Conservation (phyloP, 2,888 invertebrate species). For the Apodemia zela region DNA sequence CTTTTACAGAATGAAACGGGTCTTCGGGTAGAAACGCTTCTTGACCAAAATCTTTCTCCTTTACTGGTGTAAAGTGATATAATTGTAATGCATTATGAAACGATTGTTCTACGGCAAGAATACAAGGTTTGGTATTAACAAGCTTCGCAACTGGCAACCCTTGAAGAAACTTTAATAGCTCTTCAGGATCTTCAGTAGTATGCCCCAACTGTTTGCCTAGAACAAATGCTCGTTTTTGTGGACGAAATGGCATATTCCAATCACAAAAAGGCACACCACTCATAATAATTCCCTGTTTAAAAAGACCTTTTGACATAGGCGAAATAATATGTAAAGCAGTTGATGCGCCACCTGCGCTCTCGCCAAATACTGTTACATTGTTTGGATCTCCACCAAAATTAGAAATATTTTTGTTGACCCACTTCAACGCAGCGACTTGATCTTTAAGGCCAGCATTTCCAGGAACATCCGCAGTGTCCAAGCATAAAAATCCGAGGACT, state of each 20-base stretch:
- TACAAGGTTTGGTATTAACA: too few relatives aligned
- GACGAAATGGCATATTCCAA: conserved; percentile 43
- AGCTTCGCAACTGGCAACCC: too few relatives aligned
- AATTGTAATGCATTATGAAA: too few relatives aligned
- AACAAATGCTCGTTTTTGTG: conserved; percentile 42
- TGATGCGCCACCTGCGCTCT: conserved; percentile 47
- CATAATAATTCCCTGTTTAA: conserved; percentile 79
- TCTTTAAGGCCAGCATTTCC: conserved; percentile 4
- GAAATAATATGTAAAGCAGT: conserved; percentile 47
- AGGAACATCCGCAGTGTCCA: neutral
- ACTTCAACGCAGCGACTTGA: conserved; percentile 4
- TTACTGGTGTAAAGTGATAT: too few relatives aligned
- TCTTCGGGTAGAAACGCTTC: too few relatives aligned
- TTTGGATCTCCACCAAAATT: conserved; percentile 9
- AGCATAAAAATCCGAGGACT: conserved; percentile 7
- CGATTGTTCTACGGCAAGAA: too few relatives aligned
- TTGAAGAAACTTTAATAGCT: too few relatives aligned
- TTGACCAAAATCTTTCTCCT: too few relatives aligned
- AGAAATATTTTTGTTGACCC: neutral
- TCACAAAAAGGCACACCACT: conserved; percentile 80
- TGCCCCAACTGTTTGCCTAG: conserved; percentile 47
- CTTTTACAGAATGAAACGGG: too few relatives aligned
- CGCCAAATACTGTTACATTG: conserved; percentile 36
- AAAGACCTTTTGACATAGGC: conserved; percentile 53
- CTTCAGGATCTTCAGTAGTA: conserved; percentile 43